phyloP scores from a whole-genome alignment of 2,797 vertebrate species.

The Gouania willdenowi region DNA sequence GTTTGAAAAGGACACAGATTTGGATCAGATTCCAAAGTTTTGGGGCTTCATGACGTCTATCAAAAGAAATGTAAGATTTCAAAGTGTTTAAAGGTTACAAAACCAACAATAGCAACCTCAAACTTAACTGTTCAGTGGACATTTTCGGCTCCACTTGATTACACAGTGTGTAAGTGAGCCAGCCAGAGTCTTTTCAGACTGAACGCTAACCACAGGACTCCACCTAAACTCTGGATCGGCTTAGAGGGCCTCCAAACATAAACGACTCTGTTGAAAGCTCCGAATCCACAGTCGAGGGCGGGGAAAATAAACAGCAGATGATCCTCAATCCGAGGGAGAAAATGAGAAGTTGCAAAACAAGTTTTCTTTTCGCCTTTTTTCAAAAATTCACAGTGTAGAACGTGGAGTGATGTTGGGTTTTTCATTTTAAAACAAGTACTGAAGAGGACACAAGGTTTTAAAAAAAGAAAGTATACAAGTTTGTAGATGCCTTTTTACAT shows the following conservation, averaged over 20 bases:
- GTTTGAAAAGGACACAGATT: conserved; percentile 29
- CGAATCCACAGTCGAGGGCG: conserved; percentile 23
- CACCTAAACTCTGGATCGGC: conserved; percentile 66
- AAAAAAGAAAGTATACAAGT: no score
- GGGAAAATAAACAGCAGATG: conserved; percentile 34
- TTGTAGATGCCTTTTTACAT: no score
- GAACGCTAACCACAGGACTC: conserved; percentile 61
- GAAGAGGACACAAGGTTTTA: no score
- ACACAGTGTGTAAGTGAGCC: conserved; percentile 33
- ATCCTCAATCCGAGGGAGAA: conserved; percentile 20
- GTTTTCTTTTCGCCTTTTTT: neutral
- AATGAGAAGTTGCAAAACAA: conserved; percentile 27
- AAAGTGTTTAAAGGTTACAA: neutral
- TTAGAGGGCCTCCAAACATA: conserved; percentile 48
- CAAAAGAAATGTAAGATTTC: neutral
- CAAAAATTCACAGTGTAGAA: no score
- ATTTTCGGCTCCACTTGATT: conserved; percentile 40
- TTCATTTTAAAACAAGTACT: no score
- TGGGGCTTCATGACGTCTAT: neutral
- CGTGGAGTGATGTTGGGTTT: no score
- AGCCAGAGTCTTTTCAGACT: conserved; percentile 40
- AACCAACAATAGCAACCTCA: neutral
- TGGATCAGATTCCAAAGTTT: conserved; percentile 20
- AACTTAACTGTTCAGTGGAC: conserved; percentile 10
- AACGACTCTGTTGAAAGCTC: conserved; percentile 34